phyloP scores from a whole-genome alignment of 2,797 vertebrate genomes.

The Labeo calbasu region DNA sequence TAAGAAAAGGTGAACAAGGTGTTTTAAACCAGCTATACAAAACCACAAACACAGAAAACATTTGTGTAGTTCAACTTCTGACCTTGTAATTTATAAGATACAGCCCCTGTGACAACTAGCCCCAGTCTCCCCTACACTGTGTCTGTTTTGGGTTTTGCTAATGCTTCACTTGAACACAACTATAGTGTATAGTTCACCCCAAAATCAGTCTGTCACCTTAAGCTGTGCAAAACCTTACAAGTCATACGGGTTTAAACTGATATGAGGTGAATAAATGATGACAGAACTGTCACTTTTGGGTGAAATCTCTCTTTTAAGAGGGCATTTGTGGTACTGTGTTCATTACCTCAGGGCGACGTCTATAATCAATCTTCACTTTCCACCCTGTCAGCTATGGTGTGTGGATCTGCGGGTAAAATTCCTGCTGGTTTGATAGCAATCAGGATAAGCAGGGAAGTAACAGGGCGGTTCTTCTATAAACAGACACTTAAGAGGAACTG shows the following conservation, averaged over 20 bases:
- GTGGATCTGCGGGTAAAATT: constrained; percentile 53
- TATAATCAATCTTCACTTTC: constrained; percentile 15
- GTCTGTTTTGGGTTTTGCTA: not conserved
- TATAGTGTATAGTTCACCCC: not conserved
- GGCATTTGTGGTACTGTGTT: not conserved
- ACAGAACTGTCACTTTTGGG: no score
- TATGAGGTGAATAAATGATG: not conserved
- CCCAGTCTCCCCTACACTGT: not conserved
- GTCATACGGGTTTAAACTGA: not conserved
- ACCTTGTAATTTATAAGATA: not conserved
- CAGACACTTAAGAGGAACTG: constrained; percentile 56
- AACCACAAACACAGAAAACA: not conserved
- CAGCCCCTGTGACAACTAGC: not conserved
- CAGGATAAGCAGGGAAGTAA: constrained; percentile 40
- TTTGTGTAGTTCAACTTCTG: not conserved
- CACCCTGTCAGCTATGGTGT: not conserved
- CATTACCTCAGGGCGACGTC: constrained; percentile 11
- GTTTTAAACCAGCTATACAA: not conserved
- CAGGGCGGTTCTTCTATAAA: constrained; percentile 34
- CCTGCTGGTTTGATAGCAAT: constrained; percentile 54
- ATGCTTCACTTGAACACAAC: not conserved
- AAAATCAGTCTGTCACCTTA: not conserved
- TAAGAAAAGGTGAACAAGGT: not conserved
- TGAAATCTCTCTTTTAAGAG: not conserved
- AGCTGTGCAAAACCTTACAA: not conserved